Conservation (phyloP, 2,797 vertebrate genomes). For the Micrastur ruficollis region DNA sequence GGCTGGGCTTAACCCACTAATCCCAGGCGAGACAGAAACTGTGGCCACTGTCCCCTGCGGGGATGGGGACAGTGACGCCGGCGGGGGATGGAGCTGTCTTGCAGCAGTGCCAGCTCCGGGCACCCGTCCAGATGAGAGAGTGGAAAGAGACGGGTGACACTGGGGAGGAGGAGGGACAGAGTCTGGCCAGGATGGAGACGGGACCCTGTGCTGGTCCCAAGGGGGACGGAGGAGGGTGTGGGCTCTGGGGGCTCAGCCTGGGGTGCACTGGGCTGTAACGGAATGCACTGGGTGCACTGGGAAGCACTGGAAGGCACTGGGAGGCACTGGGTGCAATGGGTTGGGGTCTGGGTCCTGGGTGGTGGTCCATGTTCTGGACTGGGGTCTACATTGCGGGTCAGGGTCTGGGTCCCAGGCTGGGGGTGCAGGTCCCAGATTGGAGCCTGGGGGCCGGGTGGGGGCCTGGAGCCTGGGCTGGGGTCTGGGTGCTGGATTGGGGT, state of each 20-base stretch:
- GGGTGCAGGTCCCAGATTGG: not conserved
- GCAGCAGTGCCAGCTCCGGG: not conserved
- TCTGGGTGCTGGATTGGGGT: not conserved
- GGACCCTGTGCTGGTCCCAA: not conserved
- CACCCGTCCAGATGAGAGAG: not conserved
- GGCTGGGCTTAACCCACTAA: not conserved
- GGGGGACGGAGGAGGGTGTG: not conserved
- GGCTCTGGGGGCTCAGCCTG: rapidly evolving
- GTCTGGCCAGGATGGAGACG: rapidly evolving
- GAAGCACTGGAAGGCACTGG: not conserved
- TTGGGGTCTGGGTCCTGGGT: rapidly evolving
- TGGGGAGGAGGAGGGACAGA: not conserved
- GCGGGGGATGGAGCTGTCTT: not conserved
- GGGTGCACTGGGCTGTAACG: not conserved
- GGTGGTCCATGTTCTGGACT: too few relatives aligned
- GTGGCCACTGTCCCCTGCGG: not conserved
- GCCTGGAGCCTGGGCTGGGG: too few relatives aligned
- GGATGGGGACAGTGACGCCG: not conserved
- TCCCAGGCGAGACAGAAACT: not conserved
- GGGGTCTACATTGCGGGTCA: not conserved
- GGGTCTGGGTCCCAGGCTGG: too few relatives aligned
- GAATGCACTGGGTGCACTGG: not conserved
- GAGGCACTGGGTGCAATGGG: not conserved
- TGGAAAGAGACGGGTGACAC: not conserved
- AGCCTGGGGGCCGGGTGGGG: not conserved